Base-by-base conservation (phyloP, 2,113 vertebrate species). In the Cervus canadensis region DNA sequence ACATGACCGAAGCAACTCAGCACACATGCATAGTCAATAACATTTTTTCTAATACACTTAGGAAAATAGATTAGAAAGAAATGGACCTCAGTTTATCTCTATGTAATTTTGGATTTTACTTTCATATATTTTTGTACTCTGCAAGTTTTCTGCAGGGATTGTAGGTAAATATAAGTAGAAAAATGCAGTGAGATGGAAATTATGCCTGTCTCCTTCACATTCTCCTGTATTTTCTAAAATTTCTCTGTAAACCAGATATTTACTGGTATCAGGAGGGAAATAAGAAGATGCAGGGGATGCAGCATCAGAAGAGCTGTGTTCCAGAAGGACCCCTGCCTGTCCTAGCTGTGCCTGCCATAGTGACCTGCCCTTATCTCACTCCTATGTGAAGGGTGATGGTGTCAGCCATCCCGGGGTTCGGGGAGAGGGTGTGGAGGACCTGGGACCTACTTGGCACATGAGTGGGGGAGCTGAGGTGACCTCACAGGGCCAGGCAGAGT, bases 311-410 rank as follows among this genome's bases (percentile, higher is more conserved):
- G 56, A 56, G 45, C 28, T 10, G 10, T 33, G 87, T 26, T 23
- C 28, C 43, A 83, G 60, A 25, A 9, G n/a, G 62, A 50, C 13
- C 64, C 17, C 76, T n/a, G 17, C 6, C 23, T 59, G 43, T 40
- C 2, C 6, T 0, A 50, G 90, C 76, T 21, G 1, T 13, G 28
- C 5, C 28, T 3, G n/a, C 57, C 40, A 2, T 0, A 11, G 28
- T 26, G 36, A n/a, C 9, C 1, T 13, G 14, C 33, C 1, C 0
- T 21, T 21, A 60, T 56, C 52, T 52, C 50, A 30, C 21, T 85
- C 40, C 5, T 56, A 0, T 33, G 64, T 52, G 7, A n/a, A 62
- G 30, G 1, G 40, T 0, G 16, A 57, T 0, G 5, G 7, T 45
- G 30, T 52, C 67, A 86, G 52, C 40, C 79, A 40, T 30, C 64